Percentiles rank a stretch among this genome's conserved stretches.
Evolutionary conservation across 2,113 vertebrate species (phyloP).

Genomic region (Indicator maculatus): DNA sequence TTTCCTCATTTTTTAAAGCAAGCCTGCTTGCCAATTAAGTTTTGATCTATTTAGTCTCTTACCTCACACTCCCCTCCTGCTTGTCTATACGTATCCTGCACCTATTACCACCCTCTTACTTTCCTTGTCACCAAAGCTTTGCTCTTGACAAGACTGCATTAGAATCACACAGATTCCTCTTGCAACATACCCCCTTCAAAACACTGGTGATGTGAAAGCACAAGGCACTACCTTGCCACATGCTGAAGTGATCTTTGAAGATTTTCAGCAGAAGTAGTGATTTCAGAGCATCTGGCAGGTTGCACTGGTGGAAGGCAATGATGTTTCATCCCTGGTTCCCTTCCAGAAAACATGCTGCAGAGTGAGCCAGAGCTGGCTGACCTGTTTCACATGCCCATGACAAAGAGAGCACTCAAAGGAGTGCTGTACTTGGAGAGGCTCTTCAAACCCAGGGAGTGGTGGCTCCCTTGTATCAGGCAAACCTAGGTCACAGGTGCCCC

Average conservation of each 20-base stretch:
- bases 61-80: rapidly evolving
- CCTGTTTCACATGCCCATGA: rapidly evolving
- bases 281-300: not conserved
- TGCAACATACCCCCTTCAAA: not conserved
- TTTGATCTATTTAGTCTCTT: not conserved
- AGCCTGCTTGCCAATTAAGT: not conserved
- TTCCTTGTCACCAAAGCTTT: not conserved
- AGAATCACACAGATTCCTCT: not conserved
- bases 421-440: not conserved
- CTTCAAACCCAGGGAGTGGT: rapidly evolving
- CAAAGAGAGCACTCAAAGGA: not conserved
- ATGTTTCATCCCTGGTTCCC: not conserved
- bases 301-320: not conserved
- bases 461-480: not conserved
- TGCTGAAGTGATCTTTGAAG: not conserved
- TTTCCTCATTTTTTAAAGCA: not conserved
- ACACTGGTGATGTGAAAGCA: not conserved
- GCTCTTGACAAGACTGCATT: not conserved
- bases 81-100: not conserved
- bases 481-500: not conserved
- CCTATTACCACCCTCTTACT: not conserved
- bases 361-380: rapidly evolving
- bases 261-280: not conserved
- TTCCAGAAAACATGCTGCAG: rapidly evolving
- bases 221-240: not conserved